phyloP scores from a whole-genome alignment of 2,113 vertebrate species.

The Sylvietta virens region DNA sequence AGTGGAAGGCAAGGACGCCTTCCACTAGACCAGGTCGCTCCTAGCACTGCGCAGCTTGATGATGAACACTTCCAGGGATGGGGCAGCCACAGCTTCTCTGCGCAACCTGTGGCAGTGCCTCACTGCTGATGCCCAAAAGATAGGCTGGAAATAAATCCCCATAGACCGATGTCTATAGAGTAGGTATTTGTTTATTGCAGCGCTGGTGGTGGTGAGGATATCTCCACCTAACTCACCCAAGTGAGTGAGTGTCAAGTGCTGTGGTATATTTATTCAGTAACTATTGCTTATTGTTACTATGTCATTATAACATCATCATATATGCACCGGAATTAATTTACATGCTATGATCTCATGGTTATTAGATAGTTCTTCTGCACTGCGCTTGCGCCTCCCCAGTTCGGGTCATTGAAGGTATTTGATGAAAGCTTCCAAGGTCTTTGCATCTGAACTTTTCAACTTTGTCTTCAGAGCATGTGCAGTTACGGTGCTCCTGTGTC shows the following conservation, averaged over 20 bases:
- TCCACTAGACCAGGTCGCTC: not conserved
- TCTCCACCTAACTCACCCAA: no score
- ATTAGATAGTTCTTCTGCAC: not conserved
- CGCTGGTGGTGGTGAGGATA: not conserved
- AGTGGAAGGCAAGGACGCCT: not conserved
- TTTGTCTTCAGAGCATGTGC: not conserved
- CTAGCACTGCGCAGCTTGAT: not conserved
- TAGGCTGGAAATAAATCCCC: not conserved
- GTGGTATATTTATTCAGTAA: not conserved
- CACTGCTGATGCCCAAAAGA: not conserved
- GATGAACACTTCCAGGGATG: not conserved
- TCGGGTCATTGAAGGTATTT: accelerated
- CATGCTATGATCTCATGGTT: no score
- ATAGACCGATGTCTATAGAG: not conserved
- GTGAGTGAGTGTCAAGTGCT: no score
- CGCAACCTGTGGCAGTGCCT: no score
- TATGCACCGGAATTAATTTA: accelerated
- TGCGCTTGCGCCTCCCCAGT: accelerated
- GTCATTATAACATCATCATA: not conserved
- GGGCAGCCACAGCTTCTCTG: not conserved
- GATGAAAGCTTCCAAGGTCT: not conserved
- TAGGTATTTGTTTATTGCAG: not conserved
- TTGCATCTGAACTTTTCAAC: not conserved
- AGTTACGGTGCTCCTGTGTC: not conserved
- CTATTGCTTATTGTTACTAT: no score